phyloP scores from a whole-genome alignment of 2,797 vertebrate species.

The Coendou prehensilis region DNA sequence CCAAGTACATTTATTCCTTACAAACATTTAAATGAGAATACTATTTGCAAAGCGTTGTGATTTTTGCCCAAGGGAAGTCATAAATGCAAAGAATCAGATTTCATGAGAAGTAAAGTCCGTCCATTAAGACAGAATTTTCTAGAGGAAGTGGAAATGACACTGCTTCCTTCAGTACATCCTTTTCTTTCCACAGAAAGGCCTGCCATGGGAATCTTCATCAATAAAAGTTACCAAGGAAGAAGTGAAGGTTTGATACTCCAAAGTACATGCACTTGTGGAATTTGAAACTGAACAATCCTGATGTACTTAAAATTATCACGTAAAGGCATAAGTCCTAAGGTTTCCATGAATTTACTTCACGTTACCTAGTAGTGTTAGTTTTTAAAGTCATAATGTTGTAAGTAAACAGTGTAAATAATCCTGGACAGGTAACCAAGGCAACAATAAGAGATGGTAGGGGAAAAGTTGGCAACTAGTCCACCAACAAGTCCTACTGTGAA shows the following conservation, averaged over 20 bases:
- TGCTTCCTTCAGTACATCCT: background rate
- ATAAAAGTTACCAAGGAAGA: background rate
- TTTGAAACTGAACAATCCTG: background rate
- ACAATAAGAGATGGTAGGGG: background rate
- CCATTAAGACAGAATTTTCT: background rate
- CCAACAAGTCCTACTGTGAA: background rate
- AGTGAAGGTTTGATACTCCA: background rate
- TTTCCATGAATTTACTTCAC: background rate
- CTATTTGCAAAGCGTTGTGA: background rate
- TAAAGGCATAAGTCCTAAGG: background rate
- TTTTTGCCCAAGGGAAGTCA: background rate
- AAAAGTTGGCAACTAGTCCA: background rate
- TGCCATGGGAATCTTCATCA: background rate
- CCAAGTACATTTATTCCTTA: background rate
- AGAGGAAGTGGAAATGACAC: background rate
- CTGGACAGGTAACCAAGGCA: background rate
- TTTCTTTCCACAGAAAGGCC: background rate
- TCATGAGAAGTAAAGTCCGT: background rate
- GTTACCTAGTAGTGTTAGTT: background rate
- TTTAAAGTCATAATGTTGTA: background rate
- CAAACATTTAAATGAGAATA: slow-evolving; percentile 17
- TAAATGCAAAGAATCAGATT: slow-evolving; percentile 58
- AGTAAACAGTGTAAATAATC: background rate
- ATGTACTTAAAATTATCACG: background rate
- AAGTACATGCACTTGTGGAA: background rate